Base-by-base conservation (phyloP, 2,888 invertebrate species). In the Petrolisthes manimaculis region DNA sequence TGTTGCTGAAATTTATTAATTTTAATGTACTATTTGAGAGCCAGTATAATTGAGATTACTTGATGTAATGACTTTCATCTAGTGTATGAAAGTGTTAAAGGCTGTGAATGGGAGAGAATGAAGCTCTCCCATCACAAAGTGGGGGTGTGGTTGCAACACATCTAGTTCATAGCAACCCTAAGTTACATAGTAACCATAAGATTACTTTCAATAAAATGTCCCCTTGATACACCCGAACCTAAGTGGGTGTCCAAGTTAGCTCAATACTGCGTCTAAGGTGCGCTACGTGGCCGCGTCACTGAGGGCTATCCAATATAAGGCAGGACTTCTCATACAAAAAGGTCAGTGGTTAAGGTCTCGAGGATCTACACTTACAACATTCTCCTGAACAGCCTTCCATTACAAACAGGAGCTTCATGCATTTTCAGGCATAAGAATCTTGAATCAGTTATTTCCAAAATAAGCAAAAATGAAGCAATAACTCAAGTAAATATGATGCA, bases 251-350 rank as follows among this genome's bases (percentile, higher is more conserved):
- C 79, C 71, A 80, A 86, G 74, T 54, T 74, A 80, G 21, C 86
- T 56, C 81, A 86, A 55, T 74, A 71, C 86, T 81, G 80, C 37
- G 69, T 55, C 86, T 81, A 86, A 51, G 56, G 86, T 86, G 86
- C 84, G 61, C 80, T 81, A 81, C 69, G 24, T 54, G 84, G 56
- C 74, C 79, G 55, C 88, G 55, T 75, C 84, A 56, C 18, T 61
- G 80, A 80, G 79, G 88, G 75, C 84, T 81, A 81, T 69, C 74
- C 55, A 69, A 80, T 74, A 80, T 88, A 84, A 88, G 88, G 88
- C 88, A 88, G 84, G 84, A 88, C 88, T 80, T 83, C 83, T 87
- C 83, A 84, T 84, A 79, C 79, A 80, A 80, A 84, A 84, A 79
- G 81, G 79, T 67, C 67, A 84, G 83, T 67, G 78, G 80, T 77